These are phyloP conservation scores for Lophura nycthemera DNA, from an alignment of 2,113 vertebrate species.

Conservation along the genomic window DNA sequence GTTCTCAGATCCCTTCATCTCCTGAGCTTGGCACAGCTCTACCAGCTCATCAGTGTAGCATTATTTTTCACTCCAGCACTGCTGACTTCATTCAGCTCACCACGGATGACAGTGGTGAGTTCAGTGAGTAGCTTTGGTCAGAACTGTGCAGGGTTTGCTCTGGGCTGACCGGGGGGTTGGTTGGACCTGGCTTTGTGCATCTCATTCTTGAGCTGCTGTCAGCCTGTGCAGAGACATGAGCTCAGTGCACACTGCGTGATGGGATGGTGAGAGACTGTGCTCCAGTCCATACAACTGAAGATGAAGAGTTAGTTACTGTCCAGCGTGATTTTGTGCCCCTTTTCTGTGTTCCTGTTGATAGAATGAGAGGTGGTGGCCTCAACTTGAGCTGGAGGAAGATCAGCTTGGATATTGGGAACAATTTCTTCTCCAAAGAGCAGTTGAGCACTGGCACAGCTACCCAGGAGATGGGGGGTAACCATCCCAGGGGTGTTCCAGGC, in stretches of 20 bases:
- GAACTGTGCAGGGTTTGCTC: neutral
- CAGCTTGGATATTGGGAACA: too few species aligned
- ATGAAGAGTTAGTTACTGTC: too few species aligned
- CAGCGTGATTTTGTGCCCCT: neutral
- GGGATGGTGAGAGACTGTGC: neutral
- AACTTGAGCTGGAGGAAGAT: too few species aligned
- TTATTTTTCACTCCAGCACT: neutral
- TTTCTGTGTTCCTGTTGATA: neutral
- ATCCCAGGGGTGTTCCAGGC: too few species aligned
- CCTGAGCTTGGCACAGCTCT: neutral
- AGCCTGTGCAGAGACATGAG: accelerated
- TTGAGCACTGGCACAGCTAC: too few species aligned
- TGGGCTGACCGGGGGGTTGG: neutral
- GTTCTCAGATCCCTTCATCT: neutral
- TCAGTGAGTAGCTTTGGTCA: neutral
- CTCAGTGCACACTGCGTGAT: neutral
- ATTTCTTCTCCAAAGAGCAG: too few species aligned
- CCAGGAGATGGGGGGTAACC: too few species aligned
- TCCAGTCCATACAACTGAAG: too few species aligned
- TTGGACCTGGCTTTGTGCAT: neutral
- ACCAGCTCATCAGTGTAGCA: neutral
- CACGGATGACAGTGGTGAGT: neutral
- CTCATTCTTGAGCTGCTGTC: neutral
- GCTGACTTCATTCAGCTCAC: neutral
- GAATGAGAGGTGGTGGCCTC: too few species aligned